Conservation (phyloP, 2,888 invertebrate genomes). For the Drosophila cracens region DNA sequence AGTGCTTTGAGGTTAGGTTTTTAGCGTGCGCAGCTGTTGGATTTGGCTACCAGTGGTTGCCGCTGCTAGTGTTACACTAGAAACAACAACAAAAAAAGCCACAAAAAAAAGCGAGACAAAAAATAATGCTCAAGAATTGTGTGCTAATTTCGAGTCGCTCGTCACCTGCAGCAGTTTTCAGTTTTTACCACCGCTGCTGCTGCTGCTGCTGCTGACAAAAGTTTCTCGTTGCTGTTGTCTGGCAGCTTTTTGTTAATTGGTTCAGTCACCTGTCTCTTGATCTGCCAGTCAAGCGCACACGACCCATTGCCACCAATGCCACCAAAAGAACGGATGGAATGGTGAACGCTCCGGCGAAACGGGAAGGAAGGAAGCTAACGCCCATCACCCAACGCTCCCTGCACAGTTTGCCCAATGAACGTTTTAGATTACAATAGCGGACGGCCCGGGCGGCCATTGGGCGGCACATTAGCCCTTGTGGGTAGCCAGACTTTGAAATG, state of each 20-base stretch:
- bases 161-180: constrained; percentile 76
- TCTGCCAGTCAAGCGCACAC: constrained; percentile 79
- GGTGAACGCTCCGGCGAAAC: constrained; percentile 28
- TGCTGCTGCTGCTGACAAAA: constrained; percentile 37
- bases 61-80: constrained; percentile 22
- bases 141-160: constrained; percentile 76
- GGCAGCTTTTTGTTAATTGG: constrained; percentile 82
- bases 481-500: constrained; percentile 20
- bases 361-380: constrained; percentile 62
- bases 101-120: constrained; percentile 3
- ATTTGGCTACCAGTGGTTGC: constrained; percentile 1
- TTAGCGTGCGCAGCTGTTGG: constrained; percentile 64
- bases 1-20: constrained; percentile 55
- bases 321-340: constrained; percentile 22
- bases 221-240: constrained; percentile 54
- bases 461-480: constrained; percentile 57
- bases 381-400: constrained; percentile 30
- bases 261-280: constrained; percentile 83
- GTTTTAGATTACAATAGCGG: constrained; percentile 81
- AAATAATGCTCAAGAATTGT: constrained; percentile 51
- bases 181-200: constrained; percentile 44
- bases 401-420: constrained; percentile 62
- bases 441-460: constrained; percentile 46
- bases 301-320: constrained; percentile 57
- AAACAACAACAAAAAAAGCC: constrained; percentile 7